Conservation (phyloP, 2,797 vertebrate species). For the Gastrophryne carolinensis region DNA sequence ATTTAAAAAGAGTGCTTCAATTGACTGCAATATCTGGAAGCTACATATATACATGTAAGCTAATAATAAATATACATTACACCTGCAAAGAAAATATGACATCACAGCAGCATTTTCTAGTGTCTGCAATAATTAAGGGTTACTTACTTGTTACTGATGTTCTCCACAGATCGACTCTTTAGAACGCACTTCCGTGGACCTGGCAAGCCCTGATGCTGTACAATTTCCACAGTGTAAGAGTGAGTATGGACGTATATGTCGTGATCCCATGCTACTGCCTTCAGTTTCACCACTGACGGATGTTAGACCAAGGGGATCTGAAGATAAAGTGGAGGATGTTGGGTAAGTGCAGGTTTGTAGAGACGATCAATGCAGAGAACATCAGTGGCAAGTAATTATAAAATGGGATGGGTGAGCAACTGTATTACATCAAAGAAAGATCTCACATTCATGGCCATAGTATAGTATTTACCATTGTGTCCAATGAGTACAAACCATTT, state of each 20-base stretch:
- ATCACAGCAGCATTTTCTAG: background rate
- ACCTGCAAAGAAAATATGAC: conserved; percentile 8
- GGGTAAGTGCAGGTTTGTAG: conserved; percentile 51
- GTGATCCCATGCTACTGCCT: conserved; percentile 50
- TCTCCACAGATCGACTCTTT: conserved; percentile 50
- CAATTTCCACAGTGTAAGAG: conserved; percentile 41
- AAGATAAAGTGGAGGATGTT: conserved; percentile 51
- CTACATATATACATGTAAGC: background rate
- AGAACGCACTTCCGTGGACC: conserved; percentile 43
- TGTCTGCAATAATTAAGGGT: conserved; percentile 34
- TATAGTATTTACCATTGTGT: background rate
- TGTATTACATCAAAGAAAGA: background rate
- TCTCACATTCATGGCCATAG: background rate
- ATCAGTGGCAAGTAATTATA: conserved; percentile 46
- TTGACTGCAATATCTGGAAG: background rate
- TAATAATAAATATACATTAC: too few species aligned
- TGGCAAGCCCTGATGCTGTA: conserved; percentile 38
- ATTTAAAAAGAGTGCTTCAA: too few species aligned
- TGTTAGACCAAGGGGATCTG: conserved; percentile 52
- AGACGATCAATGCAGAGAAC: conserved; percentile 52
- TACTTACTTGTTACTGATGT: conserved; percentile 53
- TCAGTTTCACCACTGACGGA: conserved; percentile 49
- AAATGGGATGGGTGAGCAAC: conserved; percentile 14
- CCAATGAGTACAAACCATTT: background rate
- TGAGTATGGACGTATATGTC: conserved; percentile 34